phyloP scores from a whole-genome alignment of 2,797 vertebrate species.

The Pseudomugil gertrudae region DNA sequence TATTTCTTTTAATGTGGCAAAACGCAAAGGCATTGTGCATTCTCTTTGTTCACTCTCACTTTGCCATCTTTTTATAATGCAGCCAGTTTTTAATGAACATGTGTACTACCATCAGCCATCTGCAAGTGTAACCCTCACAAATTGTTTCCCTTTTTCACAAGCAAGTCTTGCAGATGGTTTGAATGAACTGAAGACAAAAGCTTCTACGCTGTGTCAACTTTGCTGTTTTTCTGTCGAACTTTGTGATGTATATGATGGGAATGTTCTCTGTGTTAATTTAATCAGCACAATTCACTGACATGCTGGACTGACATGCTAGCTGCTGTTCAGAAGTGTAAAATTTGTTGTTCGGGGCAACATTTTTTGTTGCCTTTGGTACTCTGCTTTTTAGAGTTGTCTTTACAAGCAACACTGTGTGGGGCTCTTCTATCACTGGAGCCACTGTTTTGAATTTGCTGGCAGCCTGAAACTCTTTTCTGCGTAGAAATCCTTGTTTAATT shows the following conservation, averaged over 20 bases:
- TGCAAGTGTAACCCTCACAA: conserved; percentile 83
- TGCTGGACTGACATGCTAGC: conserved; percentile 99
- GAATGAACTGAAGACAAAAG: conserved; percentile 86
- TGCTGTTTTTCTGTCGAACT: conserved; percentile 90
- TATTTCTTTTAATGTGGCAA: conserved; percentile 88
- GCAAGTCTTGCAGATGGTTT: conserved; percentile 89
- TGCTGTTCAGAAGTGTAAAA: conserved; percentile 97
- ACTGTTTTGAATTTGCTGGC: conserved; percentile 84
- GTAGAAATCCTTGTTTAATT: conserved; percentile 83
- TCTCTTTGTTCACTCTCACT: conserved; percentile 80
- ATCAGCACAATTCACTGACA: conserved; percentile 99
- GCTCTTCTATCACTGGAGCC: conserved; percentile 84
- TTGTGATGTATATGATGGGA: conserved; percentile 99
- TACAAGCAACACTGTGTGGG: conserved; percentile 91
- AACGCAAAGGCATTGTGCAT: conserved; percentile 83
- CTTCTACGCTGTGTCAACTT: conserved; percentile 92
- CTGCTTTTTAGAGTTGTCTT: conserved; percentile 88
- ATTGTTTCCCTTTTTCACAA: conserved; percentile 81
- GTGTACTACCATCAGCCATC: conserved; percentile 80
- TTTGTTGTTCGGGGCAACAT: conserved; percentile 88
- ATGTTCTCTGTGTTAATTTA: conserved; percentile 99
- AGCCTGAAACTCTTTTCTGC: conserved; percentile 88
- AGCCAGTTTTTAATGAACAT: conserved; percentile 78
- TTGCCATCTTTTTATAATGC: conserved; percentile 78
- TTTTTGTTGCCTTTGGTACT: conserved; percentile 91